Conservation (phyloP, 2,888 invertebrate genomes). For the Fragum fragum region DNA sequence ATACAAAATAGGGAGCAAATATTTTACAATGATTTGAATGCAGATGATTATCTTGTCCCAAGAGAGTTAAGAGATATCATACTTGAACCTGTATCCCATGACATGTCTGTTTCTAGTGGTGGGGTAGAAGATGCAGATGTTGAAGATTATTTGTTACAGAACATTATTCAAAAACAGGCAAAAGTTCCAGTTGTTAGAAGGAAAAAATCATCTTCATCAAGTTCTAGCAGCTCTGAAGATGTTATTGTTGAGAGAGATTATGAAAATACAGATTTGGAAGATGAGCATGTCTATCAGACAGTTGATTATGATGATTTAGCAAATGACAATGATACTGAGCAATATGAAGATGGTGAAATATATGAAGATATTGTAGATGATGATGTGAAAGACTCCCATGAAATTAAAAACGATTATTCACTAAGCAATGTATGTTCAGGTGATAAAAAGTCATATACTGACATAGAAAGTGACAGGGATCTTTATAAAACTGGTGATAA, state of each 20-base stretch:
- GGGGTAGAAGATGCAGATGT: constrained; percentile 28
- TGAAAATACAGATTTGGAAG: background rate
- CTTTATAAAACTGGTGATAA: background rate
- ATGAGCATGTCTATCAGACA: constrained; percentile 11
- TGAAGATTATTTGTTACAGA: constrained; percentile 55
- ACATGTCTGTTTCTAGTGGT: background rate
- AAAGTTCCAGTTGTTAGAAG: constrained; percentile 29
- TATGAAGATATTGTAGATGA: constrained; percentile 17
- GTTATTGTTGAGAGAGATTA: background rate
- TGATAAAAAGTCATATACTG: background rate
- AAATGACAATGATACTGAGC: background rate
- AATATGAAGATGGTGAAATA: constrained; percentile 16
- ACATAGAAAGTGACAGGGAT: background rate
- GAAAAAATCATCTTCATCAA: constrained; percentile 29
- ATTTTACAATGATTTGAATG: constrained; percentile 16
- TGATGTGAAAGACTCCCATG: background rate
- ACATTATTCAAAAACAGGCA: constrained; percentile 31
- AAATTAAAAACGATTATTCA: background rate
- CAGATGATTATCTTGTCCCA: background rate
- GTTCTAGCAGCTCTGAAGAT: background rate
- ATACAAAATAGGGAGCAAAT: background rate
- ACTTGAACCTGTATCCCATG: constrained; percentile 2
- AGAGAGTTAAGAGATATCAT: constrained; percentile 12
- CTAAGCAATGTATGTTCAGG: background rate
- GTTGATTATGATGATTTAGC: background rate